Base-by-base conservation (phyloP, 92 coral and sea anemone genomes). In the Nematostella vectensis region DNA sequence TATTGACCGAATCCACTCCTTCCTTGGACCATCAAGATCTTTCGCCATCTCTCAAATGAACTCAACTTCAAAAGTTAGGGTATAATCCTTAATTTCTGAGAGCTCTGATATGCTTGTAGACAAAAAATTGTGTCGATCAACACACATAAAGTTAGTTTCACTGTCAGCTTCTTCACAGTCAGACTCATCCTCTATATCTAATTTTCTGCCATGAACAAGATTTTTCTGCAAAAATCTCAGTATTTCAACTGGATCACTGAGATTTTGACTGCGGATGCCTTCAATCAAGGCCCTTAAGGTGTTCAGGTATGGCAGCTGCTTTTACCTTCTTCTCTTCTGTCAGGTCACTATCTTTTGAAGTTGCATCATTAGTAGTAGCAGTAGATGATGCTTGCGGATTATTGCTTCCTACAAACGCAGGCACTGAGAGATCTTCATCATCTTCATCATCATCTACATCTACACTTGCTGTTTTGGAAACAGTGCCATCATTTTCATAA, bases 231-330 rank as follows among this genome's bases (percentile, higher is more conserved):
- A 47, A 26, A 52, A 70, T 50, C 75, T 64, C 16, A 81, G 64
- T 10, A 76, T 59, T 61, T 81, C 83, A 11, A 70, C 78, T 12
- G 79, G 83, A 57, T 76, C 67, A 31, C 59, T 11, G 19, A 50
- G 73, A 1, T 38, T 15, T 15, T 67, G 52, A 2, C 37, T 40
- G 22, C 50, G 30, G 25, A 69, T 59, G 48, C 50, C 75, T 37
- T 13, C 42, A 11, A 69, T 27, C 40, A 69, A 57, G 31, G 62
- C 58, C 56, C 48, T 58, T 29, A 33, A 17, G 38, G 62, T 52
- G 39, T 52, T 65, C 62, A 65, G 8, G 17, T 42, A 51, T 44
- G 18, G 22, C 47, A 56, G 1, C 48, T 56, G 11, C 24, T 6
- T n/a, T n/a, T n/a, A n/a, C n/a, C n/a, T n/a, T n/a, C n/a, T n/a